A percentile compares a stretch with the other conserved stretches of the same genome.
phyloP scores from a whole-genome alignment of 2,113 vertebrate genomes.

The Cephalopterus ornatus region DNA sequence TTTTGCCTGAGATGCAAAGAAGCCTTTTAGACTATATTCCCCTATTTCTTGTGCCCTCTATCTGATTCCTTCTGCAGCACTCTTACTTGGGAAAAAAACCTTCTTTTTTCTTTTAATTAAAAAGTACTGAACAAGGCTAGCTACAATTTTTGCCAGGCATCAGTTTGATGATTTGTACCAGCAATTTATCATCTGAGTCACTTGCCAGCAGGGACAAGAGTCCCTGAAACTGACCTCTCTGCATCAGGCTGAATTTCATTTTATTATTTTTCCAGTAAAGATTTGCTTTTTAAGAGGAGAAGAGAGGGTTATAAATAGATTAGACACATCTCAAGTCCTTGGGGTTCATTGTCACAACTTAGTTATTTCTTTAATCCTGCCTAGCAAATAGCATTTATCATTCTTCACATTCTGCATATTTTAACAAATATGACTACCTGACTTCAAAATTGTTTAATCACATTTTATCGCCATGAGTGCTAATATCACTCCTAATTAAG shows the following conservation, averaged over 20 bases:
- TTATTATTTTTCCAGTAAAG: slow-evolving; percentile 12
- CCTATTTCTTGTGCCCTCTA: not conserved
- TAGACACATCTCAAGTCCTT: not conserved
- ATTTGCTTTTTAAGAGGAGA: not conserved
- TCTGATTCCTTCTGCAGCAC: not conserved
- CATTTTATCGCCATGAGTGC: not conserved
- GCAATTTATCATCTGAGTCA: slow-evolving; percentile 52
- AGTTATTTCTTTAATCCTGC: not conserved
- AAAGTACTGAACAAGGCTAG: slow-evolving; percentile 2
- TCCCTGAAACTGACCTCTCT: slow-evolving; percentile 45
- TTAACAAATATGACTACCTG: not conserved
- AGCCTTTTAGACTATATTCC: not conserved
- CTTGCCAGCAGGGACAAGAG: slow-evolving; percentile 20
- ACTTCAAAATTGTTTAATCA: not conserved
- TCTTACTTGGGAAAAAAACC: not conserved
- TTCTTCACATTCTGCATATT: not conserved
- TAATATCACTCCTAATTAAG: not conserved
- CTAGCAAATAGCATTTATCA: not conserved
- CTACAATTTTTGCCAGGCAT: slow-evolving; percentile 25
- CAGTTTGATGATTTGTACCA: slow-evolving; percentile 20
- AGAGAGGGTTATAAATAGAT: slow-evolving; percentile 9
- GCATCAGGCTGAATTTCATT: slow-evolving; percentile 1
- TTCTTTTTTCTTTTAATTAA: slow-evolving; percentile 47
- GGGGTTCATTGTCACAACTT: not conserved
- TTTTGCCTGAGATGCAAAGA: not conserved